Evolutionary conservation across 2,797 vertebrate species (phyloP), one percentile per base, ranked within the genome.

Genomic region (Microctenopoma stevenorrisi): DNA sequence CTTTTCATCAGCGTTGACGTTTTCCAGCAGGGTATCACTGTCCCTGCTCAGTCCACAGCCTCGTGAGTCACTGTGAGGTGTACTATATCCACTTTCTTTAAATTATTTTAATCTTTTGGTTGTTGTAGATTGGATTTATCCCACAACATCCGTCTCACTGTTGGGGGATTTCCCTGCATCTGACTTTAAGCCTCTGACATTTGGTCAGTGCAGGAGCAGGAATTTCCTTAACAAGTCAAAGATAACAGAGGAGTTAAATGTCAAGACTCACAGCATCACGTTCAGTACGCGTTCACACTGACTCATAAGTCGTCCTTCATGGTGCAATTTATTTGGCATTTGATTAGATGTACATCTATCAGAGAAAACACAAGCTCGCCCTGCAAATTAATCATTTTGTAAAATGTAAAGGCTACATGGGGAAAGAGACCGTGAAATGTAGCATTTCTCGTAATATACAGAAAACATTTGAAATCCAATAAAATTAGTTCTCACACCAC

Each of bases 251-350:
- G 11, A 42, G 50, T 9, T 80, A 74, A 91, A 89, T 85, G 80
- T 81, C 76, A 16, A 0, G 33, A 65, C 9, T 62, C 74, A 64
- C 50, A 53, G 52, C 33, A 4, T 61, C 16, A 61, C 72, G 77
- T 71, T 79, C 56, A 72, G 55, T 7, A 7, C 16, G 64, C 74
- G 76, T 67, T 74, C 57, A 53, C 25, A 78, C 65, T 80, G 72
- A 84, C 33, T 47, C 86, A 84, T 44, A 68, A 72, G 28, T 78
- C 63, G 55, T 90, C 84, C 86, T 92, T 91, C 92, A 94, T 93
- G 93, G 95, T 94, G 94, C 90, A 92, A 87, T 98, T 98, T 98
- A 97, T 98, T 98, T 98, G 96, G 96, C 95, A 96, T 97, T 95
- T 96, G 93, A 95, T 96, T 94, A 96, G 86, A 93, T 89, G 87